Percentiles rank a stretch among this genome's conserved stretches.
These are phyloP conservation scores for Geophilus truncorum DNA, from an alignment of 2,888 invertebrate genomes.

Conservation along the genomic window DNA sequence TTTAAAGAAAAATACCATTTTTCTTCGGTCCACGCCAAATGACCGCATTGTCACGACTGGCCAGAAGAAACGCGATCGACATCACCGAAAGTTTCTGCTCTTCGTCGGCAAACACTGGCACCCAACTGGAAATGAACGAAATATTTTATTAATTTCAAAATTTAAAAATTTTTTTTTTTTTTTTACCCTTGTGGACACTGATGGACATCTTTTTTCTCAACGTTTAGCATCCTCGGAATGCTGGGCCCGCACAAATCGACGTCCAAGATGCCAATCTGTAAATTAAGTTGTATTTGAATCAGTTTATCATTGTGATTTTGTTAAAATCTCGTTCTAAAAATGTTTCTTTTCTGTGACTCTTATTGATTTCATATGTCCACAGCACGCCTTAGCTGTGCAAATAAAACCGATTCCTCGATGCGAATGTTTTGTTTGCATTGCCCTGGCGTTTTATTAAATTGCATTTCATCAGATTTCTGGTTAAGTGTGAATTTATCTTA, in stretches of 20 bases:
- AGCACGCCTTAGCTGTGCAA: too few species aligned
- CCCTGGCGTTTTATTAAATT: too few species aligned
- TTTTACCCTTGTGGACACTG: slow-evolving; percentile 88
- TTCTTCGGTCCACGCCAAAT: slow-evolving; percentile 99
- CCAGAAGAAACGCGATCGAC: slow-evolving; percentile 92
- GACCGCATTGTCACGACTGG: slow-evolving; percentile 90
- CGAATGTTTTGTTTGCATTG: too few species aligned
- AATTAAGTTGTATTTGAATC: background rate
- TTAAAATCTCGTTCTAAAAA: too few species aligned
- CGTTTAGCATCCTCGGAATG: slow-evolving; percentile 88
- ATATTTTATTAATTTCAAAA: too few species aligned
- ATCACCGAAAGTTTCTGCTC: slow-evolving; percentile 93
- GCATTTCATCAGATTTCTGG: too few species aligned
- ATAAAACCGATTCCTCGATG: slow-evolving; percentile 68
- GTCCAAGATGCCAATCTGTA: slow-evolving; percentile 84
- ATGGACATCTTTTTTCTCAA: slow-evolving; percentile 83
- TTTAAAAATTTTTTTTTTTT: background rate
- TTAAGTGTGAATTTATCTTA: too few species aligned
- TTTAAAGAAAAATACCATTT: slow-evolving; percentile 60
- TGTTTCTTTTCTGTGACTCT: too few species aligned
- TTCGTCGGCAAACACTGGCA: too few species aligned
- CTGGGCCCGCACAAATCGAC: slow-evolving; percentile 99
- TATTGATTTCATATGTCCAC: slow-evolving; percentile 63
- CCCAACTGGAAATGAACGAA: too few species aligned
- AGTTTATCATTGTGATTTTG: background rate